Conservation (phyloP, 1,140 invertebrate genomes). For the Parasteatoda tepidariorum region DNA sequence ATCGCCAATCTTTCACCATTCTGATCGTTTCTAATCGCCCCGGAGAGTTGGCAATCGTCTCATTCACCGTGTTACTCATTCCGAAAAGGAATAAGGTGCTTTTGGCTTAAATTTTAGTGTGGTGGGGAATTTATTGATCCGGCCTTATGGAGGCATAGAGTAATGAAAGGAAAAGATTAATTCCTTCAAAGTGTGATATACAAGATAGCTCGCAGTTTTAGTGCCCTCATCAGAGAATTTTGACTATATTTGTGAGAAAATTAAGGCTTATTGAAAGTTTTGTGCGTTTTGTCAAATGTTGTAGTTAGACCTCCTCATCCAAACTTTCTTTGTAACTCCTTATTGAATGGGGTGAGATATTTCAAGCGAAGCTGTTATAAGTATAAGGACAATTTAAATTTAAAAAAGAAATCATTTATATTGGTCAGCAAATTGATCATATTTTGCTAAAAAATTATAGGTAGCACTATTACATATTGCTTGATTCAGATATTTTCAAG, state of each 20-base stretch:
- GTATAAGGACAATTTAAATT: no score
- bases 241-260: no score
- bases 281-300: not conserved
- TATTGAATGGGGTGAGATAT: no score
- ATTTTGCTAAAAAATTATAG: no score
- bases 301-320: not conserved
- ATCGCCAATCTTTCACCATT: not conserved
- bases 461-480: no score
- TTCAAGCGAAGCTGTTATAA: not conserved
- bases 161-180: not conserved
- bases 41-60: not conserved
- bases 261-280: not conserved
- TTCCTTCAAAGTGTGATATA: not conserved
- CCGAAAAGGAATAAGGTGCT: not conserved
- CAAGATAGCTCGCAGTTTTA: not conserved
- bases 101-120: not conserved
- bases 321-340: no score
- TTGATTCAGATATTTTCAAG: no score
- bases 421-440: no score
- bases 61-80: not conserved
- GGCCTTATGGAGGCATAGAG: not conserved
- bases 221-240: no score
- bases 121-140: not conserved
- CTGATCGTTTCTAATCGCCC: not conserved
- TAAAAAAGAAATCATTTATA: no score